A percentile compares a stretch with the other conserved stretches of the same genome.
Conservation (phyloP, 2,888 invertebrate species). For the Amiota minor region DNA sequence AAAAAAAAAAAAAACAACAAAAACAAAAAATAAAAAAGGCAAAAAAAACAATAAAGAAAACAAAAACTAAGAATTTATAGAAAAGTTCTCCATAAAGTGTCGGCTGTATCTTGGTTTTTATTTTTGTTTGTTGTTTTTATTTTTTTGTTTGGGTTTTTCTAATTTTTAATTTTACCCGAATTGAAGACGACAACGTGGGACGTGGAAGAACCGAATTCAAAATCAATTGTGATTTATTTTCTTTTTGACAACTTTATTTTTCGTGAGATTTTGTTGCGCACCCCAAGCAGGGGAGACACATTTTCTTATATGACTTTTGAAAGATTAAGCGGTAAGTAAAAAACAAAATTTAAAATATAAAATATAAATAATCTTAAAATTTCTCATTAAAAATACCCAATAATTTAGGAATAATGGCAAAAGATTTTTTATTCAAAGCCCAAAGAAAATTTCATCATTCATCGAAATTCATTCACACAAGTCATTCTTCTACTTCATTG, state of each 20-base stretch:
- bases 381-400: no score
- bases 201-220: neutral
- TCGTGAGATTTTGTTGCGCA: slow-evolving; percentile 69
- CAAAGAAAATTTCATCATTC: no score
- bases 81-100: no score
- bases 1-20: neutral
- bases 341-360: neutral
- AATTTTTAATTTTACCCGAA: no score
- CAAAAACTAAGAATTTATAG: slow-evolving; percentile 35
- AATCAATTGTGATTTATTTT: slow-evolving; percentile 15
- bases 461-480: no score
- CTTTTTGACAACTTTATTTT: slow-evolving; percentile 48
- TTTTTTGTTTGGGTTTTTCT: slow-evolving; percentile 28
- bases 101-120: no score
- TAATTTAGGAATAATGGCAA: no score
- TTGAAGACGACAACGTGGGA: no score
- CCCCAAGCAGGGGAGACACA: slow-evolving; percentile 72
- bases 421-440: no score
- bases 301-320: slow-evolving; percentile 96
- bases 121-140: no score
- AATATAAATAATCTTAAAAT: neutral
- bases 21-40: slow-evolving; percentile 35
- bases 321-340: slow-evolving; percentile 88
- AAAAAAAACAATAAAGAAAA: neutral
- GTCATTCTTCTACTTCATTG: no score